phyloP scores from a whole-genome alignment of 2,113 vertebrate genomes.

The Brienomyrus longianalis region DNA sequence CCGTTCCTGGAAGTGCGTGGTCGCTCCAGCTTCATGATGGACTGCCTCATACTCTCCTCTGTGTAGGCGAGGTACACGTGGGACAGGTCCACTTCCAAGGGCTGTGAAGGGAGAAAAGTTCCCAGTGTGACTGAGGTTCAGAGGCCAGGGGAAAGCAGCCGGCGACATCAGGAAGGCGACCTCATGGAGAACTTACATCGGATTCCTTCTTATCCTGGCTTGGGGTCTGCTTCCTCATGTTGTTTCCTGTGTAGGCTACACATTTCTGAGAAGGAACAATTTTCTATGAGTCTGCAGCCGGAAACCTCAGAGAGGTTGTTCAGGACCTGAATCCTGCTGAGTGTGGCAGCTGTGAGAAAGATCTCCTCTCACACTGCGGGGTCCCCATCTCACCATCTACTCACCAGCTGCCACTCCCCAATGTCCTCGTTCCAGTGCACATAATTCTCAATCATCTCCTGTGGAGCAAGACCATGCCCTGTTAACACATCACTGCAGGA shows the following conservation, averaged over 20 bases:
- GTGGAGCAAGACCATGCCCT: constrained; percentile 9
- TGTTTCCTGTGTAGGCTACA: constrained; percentile 96
- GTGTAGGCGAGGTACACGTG: constrained; percentile 93
- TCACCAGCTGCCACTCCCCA: constrained; percentile 96
- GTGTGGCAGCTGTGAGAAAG: too few species aligned
- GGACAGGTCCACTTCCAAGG: constrained; percentile 93
- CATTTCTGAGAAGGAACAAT: constrained; percentile 72
- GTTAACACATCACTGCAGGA: not conserved
- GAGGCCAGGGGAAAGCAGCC: not conserved
- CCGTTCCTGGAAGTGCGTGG: constrained; percentile 86
- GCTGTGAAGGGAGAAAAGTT: constrained; percentile 49
- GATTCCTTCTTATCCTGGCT: constrained; percentile 94
- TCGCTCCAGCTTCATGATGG: constrained; percentile 88
- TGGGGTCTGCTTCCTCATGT: constrained; percentile 95
- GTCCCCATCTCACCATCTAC: constrained; percentile 29
- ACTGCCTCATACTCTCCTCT: constrained; percentile 91
- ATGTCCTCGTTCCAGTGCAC: constrained; percentile 99
- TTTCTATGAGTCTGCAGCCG: not conserved
- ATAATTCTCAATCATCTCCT: constrained; percentile 98
- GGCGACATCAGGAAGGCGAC: too few species aligned
- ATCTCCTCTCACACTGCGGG: not conserved
- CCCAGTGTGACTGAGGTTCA: not conserved
- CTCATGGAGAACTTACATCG: constrained; percentile 72
- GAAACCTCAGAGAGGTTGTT: not conserved
- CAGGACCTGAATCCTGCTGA: not conserved